Conservation (phyloP, 2,888 invertebrate genomes). For the Plemyria rubiginata region DNA sequence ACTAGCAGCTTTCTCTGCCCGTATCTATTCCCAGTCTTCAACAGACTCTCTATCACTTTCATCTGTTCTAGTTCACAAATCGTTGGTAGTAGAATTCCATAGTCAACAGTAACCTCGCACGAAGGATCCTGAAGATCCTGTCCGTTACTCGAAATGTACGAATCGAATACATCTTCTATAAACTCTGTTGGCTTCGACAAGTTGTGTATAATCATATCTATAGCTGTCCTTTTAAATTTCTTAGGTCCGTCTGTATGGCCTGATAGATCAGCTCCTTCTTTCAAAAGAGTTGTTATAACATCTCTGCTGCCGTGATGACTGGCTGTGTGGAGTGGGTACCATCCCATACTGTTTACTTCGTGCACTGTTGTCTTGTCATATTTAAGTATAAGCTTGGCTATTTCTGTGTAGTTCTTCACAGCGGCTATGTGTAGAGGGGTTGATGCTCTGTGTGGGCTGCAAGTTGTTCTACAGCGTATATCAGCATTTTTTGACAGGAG, state of each 20-base stretch:
- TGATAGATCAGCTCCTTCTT: constrained; percentile 77
- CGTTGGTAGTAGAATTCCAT: constrained; percentile 75
- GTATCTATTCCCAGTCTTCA: constrained; percentile 81
- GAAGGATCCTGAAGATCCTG: constrained; percentile 60
- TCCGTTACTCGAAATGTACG: constrained; percentile 76
- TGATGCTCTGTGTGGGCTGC: constrained; percentile 67
- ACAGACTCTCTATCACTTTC: constrained; percentile 81
- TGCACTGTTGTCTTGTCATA: constrained; percentile 72
- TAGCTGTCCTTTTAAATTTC: constrained; percentile 72
- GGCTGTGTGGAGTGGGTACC: constrained; percentile 73
- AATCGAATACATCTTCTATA: constrained; percentile 81
- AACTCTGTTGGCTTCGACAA: constrained; percentile 80
- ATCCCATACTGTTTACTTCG: constrained; percentile 69
- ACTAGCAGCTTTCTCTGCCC: constrained; percentile 77
- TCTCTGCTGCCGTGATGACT: constrained; percentile 85
- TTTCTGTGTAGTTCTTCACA: constrained; percentile 65
- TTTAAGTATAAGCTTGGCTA: constrained; percentile 66
- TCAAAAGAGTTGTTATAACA: constrained; percentile 73
- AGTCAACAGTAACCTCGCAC: constrained; percentile 80
- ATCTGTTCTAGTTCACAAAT: constrained; percentile 79
- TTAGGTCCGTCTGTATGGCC: constrained; percentile 70
- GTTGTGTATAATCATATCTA: constrained; percentile 81
- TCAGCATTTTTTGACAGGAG: constrained; percentile 76
- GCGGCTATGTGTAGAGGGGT: constrained; percentile 81
- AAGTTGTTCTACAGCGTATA: constrained; percentile 70